Conservation (phyloP, 1,140 invertebrate species). For the Brachionus sp. region DNA sequence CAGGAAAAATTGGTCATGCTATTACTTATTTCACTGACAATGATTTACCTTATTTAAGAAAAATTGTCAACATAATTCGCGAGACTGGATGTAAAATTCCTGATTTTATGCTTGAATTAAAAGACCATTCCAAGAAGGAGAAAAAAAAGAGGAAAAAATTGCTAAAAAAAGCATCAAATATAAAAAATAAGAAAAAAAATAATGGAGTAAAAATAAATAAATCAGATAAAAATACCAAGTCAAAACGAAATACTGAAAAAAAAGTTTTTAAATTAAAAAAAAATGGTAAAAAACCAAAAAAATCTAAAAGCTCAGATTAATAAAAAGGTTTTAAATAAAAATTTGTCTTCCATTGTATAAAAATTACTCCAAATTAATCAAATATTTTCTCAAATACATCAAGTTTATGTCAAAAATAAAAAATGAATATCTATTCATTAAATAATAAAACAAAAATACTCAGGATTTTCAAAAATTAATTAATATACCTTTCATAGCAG, state of each 20-base stretch:
- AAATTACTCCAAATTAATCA: too few species aligned
- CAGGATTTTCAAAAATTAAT: too few species aligned
- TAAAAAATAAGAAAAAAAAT: neutral
- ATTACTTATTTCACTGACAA: constrained; percentile 90
- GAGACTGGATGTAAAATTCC: constrained; percentile 84
- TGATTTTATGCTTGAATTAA: constrained; percentile 78
- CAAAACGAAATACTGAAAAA: neutral
- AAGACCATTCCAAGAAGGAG: constrained; percentile 51
- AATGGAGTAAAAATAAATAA: neutral
- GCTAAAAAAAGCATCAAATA: neutral
- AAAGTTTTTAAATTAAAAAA: neutral
- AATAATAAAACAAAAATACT: too few species aligned
- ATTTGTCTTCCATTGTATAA: too few species aligned
- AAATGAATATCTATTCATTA: too few species aligned
- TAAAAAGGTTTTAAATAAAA: too few species aligned
- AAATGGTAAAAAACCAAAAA: too few species aligned
- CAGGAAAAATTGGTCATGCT: constrained; percentile 78
- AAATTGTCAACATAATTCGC: constrained; percentile 78
- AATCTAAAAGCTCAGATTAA: too few species aligned
- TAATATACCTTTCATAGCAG: too few species aligned
- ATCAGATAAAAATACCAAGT: neutral
- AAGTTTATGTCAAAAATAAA: too few species aligned
- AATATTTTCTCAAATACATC: too few species aligned
- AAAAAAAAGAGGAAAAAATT: neutral
- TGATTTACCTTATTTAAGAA: constrained; percentile 76